Evolutionary conservation across 2,113 vertebrate species (phyloP).

Genomic region (Cephalopterus ornatus): DNA sequence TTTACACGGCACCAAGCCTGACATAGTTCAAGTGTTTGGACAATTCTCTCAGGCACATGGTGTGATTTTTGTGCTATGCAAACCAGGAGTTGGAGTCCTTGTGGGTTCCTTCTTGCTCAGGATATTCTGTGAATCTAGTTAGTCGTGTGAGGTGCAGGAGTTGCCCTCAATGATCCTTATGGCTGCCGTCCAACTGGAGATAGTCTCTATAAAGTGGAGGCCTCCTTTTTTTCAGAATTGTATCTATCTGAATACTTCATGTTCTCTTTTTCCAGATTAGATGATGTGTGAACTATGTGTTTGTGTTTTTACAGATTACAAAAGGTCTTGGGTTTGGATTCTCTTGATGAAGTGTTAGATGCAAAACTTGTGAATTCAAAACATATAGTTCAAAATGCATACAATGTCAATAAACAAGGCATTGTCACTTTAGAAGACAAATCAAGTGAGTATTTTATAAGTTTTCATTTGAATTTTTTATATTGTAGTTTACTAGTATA

Average conservation of each 20-base stretch:
- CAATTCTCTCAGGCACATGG: not conserved
- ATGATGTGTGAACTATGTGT: not conserved
- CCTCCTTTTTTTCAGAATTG: not conserved
- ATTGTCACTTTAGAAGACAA: constrained; percentile 83
- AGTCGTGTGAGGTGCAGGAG: not conserved
- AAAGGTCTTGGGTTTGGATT: constrained; percentile 80
- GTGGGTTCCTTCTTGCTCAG: not conserved
- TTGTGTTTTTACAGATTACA: constrained; percentile 76
- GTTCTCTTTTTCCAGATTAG: not conserved
- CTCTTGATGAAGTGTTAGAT: constrained; percentile 81
- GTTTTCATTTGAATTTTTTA: not conserved
- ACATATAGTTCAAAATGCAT: constrained; percentile 82
- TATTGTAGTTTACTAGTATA: not conserved
- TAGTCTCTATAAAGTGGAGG: not conserved
- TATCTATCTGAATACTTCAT: not conserved
- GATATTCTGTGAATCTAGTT: not conserved
- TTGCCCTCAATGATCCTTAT: not conserved
- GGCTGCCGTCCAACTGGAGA: not conserved
- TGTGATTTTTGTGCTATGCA: not conserved
- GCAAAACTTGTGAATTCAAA: constrained; percentile 77
- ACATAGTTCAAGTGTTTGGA: not conserved
- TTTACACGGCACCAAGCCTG: not conserved
- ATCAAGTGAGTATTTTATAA: constrained; percentile 75
- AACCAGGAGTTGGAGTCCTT: not conserved
- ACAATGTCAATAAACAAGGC: constrained; percentile 82